These are phyloP conservation scores for Bugulina stolonifera DNA, from an alignment of 2,888 invertebrate genomes.

Conservation along the genomic window DNA sequence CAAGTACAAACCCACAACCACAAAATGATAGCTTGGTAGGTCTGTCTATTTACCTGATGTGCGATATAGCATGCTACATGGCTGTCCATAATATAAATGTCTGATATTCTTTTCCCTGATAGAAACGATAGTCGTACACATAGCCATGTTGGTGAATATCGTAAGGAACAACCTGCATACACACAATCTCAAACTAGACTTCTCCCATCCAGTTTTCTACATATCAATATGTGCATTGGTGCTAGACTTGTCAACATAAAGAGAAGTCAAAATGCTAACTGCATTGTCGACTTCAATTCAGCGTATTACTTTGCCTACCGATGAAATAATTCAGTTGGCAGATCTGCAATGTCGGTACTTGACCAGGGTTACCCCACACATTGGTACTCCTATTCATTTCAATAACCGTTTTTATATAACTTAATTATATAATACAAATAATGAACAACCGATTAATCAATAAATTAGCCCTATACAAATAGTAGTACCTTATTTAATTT, in stretches of 20 bases:
- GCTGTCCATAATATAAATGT: slow-evolving; percentile 19
- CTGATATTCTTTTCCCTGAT: slow-evolving; percentile 25
- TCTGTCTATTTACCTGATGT: slow-evolving; percentile 22
- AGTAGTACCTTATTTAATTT: background rate
- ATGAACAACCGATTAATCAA: background rate
- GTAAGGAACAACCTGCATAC: too few species aligned
- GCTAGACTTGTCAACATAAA: too few species aligned
- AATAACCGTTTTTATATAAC: too few species aligned
- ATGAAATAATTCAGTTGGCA: too few species aligned
- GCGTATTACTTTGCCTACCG: too few species aligned
- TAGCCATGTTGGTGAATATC: slow-evolving; percentile 20
- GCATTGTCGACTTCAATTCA: too few species aligned
- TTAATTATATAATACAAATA: background rate
- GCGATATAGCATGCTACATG: slow-evolving; percentile 11
- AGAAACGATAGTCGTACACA: slow-evolving; percentile 26
- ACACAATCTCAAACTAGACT: too few species aligned
- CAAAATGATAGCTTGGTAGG: too few species aligned
- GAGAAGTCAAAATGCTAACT: too few species aligned
- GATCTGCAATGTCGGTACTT: background rate
- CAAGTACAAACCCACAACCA: too few species aligned
- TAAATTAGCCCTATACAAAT: background rate
- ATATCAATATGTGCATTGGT: background rate
- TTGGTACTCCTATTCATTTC: background rate
- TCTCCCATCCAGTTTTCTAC: too few species aligned
- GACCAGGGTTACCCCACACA: background rate